Percentiles rank a stretch among this genome's conserved stretches.
Conservation (phyloP, 2,113 vertebrate genomes). For the Notothenia coriiceps region DNA sequence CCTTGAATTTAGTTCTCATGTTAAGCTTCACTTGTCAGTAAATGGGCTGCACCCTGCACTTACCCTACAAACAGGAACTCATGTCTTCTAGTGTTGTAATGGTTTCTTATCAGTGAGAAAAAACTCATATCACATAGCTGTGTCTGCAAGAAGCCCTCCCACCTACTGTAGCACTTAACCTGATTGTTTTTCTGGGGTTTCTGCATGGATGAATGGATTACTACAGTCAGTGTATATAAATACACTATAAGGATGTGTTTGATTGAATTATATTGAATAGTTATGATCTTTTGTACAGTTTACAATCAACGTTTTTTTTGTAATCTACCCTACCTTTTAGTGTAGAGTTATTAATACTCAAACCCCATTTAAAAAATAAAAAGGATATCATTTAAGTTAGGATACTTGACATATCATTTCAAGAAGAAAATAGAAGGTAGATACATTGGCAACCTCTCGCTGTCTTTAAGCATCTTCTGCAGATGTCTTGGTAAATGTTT, state of each 20-base stretch:
- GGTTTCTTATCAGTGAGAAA: constrained; percentile 57
- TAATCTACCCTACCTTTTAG: too few relatives aligned
- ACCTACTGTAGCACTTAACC: constrained; percentile 31
- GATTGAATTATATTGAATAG: constrained; percentile 4
- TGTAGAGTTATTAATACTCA: too few relatives aligned
- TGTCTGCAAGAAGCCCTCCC: constrained; percentile 22
- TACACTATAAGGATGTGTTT: constrained; percentile 6
- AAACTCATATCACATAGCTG: constrained; percentile 17
- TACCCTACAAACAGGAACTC: constrained; percentile 35
- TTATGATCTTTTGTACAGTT: not conserved
- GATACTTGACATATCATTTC: too few relatives aligned
- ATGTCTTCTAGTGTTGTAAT: constrained; percentile 38
- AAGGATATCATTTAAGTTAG: too few relatives aligned
- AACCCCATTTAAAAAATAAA: too few relatives aligned
- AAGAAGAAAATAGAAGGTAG: too few relatives aligned
- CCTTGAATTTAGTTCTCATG: constrained; percentile 63
- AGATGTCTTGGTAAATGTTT: not conserved
- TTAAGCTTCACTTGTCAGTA: constrained; percentile 64
- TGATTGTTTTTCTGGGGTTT: constrained; percentile 46
- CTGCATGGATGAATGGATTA: constrained; percentile 20
- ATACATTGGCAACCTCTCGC: too few relatives aligned
- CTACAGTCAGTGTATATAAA: constrained; percentile 7
- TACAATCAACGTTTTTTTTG: too few relatives aligned
- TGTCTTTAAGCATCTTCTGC: not conserved
- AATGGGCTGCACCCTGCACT: constrained; percentile 56